These are phyloP conservation scores for Hyles vespertilio DNA, from an alignment of 1,140 invertebrate species.

Conservation along the genomic window DNA sequence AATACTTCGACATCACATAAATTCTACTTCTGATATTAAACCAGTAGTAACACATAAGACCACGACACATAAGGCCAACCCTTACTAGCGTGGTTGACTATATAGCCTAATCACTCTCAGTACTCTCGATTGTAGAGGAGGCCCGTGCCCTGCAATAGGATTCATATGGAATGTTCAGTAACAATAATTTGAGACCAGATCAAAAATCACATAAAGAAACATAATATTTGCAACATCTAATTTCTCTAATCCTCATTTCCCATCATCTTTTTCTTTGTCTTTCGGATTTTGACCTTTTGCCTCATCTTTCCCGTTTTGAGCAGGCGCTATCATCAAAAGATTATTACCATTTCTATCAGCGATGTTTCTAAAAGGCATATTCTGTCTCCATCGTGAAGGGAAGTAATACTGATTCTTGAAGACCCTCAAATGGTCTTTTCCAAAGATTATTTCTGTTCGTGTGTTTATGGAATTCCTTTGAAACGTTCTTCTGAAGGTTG, in stretches of 20 bases:
- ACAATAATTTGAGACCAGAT: too few species aligned
- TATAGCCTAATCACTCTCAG: too few species aligned
- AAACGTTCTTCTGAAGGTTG: conserved; percentile 22
- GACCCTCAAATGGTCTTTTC: conserved; percentile 57
- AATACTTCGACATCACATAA: too few species aligned
- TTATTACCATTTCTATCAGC: conserved; percentile 80
- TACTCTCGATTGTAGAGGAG: too few species aligned
- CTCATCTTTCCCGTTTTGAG: conserved; percentile 30
- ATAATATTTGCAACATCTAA: too few species aligned
- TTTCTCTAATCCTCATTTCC: conserved; percentile 4
- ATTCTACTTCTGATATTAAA: too few species aligned
- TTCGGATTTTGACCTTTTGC: conserved; percentile 29
- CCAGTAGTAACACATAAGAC: too few species aligned
- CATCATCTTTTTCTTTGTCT: conserved; percentile 35
- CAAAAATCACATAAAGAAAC: too few species aligned
- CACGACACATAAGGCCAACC: too few species aligned
- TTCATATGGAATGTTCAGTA: too few species aligned
- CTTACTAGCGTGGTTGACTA: too few species aligned
- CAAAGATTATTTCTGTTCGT: conserved; percentile 46
- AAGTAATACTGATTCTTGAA: conserved; percentile 57
- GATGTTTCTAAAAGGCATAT: conserved; percentile 57
- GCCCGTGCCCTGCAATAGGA: too few species aligned
- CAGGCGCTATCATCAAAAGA: conserved; percentile 79
- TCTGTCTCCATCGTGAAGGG: conserved; percentile 56
- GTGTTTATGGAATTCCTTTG: conserved; percentile 24